Percentiles rank a stretch among this genome's conserved stretches.
These are phyloP conservation scores for Panthera uncia DNA, from an alignment of 2,113 vertebrate species.

Conservation along the genomic window DNA sequence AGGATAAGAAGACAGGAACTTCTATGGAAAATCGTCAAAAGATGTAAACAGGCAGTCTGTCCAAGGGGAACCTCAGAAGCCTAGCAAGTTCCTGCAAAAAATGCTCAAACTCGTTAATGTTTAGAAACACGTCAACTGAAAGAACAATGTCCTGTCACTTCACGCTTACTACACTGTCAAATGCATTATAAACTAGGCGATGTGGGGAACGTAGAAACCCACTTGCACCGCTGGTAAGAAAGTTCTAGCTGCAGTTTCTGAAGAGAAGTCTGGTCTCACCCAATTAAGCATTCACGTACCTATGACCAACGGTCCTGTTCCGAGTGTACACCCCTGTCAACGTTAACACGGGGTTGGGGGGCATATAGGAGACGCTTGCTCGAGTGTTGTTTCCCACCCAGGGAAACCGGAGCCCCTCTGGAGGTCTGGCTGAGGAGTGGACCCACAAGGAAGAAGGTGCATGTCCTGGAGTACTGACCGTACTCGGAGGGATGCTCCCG, in stretches of 20 bases:
- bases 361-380: rapidly evolving
- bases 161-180: neutral
- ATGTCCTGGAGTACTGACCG: too few species aligned
- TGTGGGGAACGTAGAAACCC: neutral
- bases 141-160: neutral
- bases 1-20: neutral
- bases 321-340: rapidly evolving
- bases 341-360: rapidly evolving
- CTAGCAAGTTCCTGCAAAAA: neutral
- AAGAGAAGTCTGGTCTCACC: too few species aligned
- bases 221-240: neutral
- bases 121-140: neutral
- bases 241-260: neutral
- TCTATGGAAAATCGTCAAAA: neutral
- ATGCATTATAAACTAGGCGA: neutral
- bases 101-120: neutral
- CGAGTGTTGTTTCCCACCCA: too few species aligned
- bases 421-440: neutral
- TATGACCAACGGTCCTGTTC: rapidly evolving
- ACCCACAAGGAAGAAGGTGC: too few species aligned
- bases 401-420: neutral
- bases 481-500: rapidly evolving
- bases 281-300: neutral
- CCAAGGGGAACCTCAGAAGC: neutral
- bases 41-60: neutral